A percentile compares a stretch with the other conserved stretches of the same genome.
These are phyloP conservation scores for Cartodere bifasciata DNA, from an alignment of 2,888 invertebrate genomes.

Conservation along the genomic window DNA sequence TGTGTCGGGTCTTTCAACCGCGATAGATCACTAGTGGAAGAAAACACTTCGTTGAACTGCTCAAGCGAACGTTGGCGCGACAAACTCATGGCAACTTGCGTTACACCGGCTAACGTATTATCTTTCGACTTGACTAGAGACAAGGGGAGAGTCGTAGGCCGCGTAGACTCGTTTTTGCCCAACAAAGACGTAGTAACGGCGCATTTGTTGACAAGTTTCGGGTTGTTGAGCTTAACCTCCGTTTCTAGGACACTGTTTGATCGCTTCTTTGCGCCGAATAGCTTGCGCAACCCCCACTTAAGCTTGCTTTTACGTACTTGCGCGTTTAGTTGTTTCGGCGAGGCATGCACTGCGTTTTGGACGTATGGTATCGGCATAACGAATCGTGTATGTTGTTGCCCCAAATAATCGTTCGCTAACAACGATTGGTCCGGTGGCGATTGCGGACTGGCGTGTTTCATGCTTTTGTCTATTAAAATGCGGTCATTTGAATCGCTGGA, in stretches of 20 bases:
- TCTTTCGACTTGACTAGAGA: constrained; percentile 23
- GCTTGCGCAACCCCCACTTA: constrained; percentile 40
- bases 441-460: constrained; percentile 41
- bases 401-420: constrained; percentile 39
- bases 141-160: constrained; percentile 38
- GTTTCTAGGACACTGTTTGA: constrained; percentile 33
- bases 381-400: constrained; percentile 34
- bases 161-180: constrained; percentile 24
- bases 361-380: constrained; percentile 57
- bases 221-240: constrained; percentile 42
- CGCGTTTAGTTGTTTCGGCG: constrained; percentile 35
- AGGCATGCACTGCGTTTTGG: constrained; percentile 54
- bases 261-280: constrained; percentile 26
- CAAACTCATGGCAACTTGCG: constrained; percentile 33
- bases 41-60: constrained; percentile 63
- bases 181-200: constrained; percentile 38
- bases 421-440: constrained; percentile 38
- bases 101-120: constrained; percentile 27
- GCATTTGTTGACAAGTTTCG: constrained; percentile 38
- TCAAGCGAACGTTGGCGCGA: constrained; percentile 58
- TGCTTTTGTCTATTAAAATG: constrained; percentile 49
- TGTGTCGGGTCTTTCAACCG: constrained; percentile 61
- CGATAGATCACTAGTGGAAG: constrained; percentile 51
- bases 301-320: constrained; percentile 27
- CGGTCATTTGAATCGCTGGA: constrained; percentile 46